phyloP scores from a whole-genome alignment of 2,888 invertebrate genomes.

The Catonia carolina region DNA sequence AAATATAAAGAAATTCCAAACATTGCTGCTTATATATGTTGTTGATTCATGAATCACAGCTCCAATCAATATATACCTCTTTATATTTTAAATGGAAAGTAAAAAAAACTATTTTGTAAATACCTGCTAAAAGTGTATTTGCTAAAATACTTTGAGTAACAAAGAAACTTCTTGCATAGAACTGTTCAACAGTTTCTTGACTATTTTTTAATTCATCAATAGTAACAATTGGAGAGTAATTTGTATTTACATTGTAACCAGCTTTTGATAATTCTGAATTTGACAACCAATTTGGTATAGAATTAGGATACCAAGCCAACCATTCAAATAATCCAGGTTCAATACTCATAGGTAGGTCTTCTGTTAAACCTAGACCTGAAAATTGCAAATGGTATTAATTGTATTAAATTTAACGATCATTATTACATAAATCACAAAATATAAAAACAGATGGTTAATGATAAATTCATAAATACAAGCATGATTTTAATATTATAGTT shows the following conservation, averaged over 20 bases:
- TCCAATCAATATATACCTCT: no score
- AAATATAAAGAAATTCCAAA: no score
- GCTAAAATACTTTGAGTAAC: conserved; percentile 53
- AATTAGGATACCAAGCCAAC: conserved; percentile 81
- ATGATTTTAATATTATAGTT: no score
- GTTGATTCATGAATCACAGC: no score
- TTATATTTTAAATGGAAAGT: no score
- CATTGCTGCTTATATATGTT: no score
- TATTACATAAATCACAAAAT: no score
- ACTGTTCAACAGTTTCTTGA: conserved; percentile 58
- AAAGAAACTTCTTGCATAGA: conserved; percentile 56
- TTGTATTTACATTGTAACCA: conserved; percentile 67
- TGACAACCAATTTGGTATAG: conserved; percentile 71
- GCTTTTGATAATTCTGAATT: conserved; percentile 61
- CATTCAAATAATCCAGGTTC: conserved; percentile 94
- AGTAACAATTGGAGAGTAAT: conserved; percentile 57
- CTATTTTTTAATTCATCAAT: conserved; percentile 48
- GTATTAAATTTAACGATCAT: no score
- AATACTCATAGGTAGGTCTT: conserved; percentile 60
- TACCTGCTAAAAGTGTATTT: conserved; percentile 41
- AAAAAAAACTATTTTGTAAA: no score
- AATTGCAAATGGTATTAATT: no score
- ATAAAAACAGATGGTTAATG: no score
- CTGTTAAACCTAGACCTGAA: conserved; percentile 50
- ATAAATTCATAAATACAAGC: no score